Conservation (phyloP, 2,888 invertebrate genomes). For the Toxonevra muliebris region DNA sequence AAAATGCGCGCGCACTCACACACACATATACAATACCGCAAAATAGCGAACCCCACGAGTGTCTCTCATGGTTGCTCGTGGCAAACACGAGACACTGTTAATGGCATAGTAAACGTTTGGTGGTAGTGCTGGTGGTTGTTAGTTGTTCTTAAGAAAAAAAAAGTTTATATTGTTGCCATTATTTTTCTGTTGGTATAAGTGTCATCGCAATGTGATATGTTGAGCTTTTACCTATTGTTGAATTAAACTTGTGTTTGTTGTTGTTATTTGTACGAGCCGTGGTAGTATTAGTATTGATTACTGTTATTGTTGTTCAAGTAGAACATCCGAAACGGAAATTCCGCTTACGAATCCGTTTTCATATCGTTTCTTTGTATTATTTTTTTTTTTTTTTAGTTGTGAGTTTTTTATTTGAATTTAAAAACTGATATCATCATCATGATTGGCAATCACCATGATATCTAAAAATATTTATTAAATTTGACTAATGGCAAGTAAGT, state of each 20-base stretch:
- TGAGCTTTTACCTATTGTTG: not conserved
- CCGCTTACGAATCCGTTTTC: not conserved
- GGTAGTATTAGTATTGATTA: not conserved
- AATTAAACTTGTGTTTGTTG: not conserved
- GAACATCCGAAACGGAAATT: not conserved
- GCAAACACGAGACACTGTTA: not conserved
- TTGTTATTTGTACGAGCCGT: not conserved
- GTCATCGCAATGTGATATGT: too few relatives aligned
- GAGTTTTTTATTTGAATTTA: too few relatives aligned
- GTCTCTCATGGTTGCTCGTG: not conserved
- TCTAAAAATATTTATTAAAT: too few relatives aligned
- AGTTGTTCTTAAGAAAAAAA: too few relatives aligned
- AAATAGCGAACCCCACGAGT: not conserved
- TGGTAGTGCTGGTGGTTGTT: too few relatives aligned
- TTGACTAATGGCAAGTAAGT: too few relatives aligned
- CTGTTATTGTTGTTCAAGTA: not conserved
- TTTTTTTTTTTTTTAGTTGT: not conserved
- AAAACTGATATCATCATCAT: too few relatives aligned
- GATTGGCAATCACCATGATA: too few relatives aligned
- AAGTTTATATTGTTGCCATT: too few relatives aligned
- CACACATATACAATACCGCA: not conserved
- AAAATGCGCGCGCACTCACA: too few relatives aligned
- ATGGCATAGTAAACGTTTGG: too few relatives aligned
- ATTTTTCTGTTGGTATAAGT: too few relatives aligned
- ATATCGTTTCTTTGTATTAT: not conserved